These are phyloP conservation scores for Coenonympha glycerion DNA, from an alignment of 2,888 invertebrate genomes.

Conservation along the genomic window DNA sequence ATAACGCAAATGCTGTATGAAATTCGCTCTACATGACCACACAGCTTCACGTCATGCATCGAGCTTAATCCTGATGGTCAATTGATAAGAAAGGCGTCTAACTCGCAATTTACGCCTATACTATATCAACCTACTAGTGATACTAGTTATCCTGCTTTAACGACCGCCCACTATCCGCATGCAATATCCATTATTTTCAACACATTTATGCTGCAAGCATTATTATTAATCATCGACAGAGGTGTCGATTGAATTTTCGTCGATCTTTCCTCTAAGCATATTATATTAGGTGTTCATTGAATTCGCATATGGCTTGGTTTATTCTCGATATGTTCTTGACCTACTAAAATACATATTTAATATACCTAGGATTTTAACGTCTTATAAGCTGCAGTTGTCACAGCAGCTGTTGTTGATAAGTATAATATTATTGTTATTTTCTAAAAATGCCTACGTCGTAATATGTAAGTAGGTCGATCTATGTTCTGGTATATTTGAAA, in stretches of 20 bases:
- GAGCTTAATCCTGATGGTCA: conserved; percentile 21
- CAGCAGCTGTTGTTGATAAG: too few species aligned
- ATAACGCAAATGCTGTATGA: too few species aligned
- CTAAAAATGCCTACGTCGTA: too few species aligned
- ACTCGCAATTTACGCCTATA: conserved; percentile 26
- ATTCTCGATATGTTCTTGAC: conserved; percentile 4
- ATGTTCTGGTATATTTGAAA: too few species aligned
- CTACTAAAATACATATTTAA: too few species aligned
- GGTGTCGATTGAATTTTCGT: neutral
- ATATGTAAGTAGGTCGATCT: too few species aligned
- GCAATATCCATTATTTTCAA: conserved; percentile 24
- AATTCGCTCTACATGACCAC: conserved; percentile 7
- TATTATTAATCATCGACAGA: neutral
- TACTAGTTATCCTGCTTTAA: conserved; percentile 18
- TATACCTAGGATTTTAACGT: too few species aligned
- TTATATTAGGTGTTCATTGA: neutral
- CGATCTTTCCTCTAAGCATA: neutral
- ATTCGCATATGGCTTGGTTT: neutral
- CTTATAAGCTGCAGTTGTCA: too few species aligned
- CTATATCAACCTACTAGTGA: too few species aligned
- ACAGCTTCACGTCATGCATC: neutral
- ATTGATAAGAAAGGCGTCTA: conserved; percentile 27
- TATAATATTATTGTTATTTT: too few species aligned
- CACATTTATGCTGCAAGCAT: conserved; percentile 19
- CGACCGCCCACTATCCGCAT: conserved; percentile 26